Conservation (phyloP, 2,888 invertebrate species). For the Callyntrura guangdongensis region DNA sequence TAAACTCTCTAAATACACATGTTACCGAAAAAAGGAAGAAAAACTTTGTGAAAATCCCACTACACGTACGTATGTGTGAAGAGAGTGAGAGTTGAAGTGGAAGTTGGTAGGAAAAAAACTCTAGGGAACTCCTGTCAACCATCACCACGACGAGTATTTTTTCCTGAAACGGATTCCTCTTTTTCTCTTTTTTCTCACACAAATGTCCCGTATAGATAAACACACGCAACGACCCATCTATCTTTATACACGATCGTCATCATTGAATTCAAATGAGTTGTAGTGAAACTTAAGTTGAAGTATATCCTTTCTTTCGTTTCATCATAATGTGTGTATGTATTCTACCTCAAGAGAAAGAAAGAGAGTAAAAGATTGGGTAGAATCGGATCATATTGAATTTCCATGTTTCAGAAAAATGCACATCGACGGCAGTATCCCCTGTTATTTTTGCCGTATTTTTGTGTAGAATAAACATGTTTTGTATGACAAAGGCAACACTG, state of each 20-base stretch:
- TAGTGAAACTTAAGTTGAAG: slow-evolving; percentile 10
- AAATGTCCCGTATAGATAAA: slow-evolving; percentile 67
- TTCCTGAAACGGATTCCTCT: slow-evolving; percentile 40
- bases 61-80: background rate
- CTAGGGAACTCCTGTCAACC: slow-evolving; percentile 75
- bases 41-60: background rate
- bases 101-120: slow-evolving; percentile 64
- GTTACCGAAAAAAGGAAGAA: background rate
- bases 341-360: background rate
- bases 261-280: slow-evolving; percentile 31
- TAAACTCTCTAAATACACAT: slow-evolving; percentile 29
- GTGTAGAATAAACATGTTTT: background rate
- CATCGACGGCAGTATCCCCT: background rate
- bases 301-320: background rate
- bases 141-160: slow-evolving; percentile 49
- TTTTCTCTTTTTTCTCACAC: slow-evolving; percentile 38
- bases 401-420: slow-evolving; percentile 46
- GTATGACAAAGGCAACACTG: background rate
- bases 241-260: slow-evolving; percentile 55
- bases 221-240: slow-evolving; percentile 53
- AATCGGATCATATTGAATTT: slow-evolving; percentile 51
- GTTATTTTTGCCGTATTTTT: slow-evolving; percentile 10
- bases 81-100: slow-evolving; percentile 61
- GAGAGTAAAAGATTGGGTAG: background rate
- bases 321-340: background rate